Evolutionary conservation across 2,888 invertebrate genomes (phyloP).

Genomic region (Netelia melanura): DNA sequence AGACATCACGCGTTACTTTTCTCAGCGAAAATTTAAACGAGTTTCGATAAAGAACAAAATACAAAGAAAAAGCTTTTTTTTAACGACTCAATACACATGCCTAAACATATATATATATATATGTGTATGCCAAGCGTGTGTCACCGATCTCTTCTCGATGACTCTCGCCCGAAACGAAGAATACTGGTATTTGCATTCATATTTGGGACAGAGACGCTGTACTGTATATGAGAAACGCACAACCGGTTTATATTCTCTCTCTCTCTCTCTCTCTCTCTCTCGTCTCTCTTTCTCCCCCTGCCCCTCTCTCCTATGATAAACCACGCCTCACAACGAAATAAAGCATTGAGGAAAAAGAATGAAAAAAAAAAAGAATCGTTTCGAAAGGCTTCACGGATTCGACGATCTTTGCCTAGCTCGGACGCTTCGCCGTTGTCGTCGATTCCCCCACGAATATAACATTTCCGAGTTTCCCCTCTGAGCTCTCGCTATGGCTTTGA

Average conservation of each 20-base stretch:
- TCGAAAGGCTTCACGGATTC: slow-evolving; percentile 46
- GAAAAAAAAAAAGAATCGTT: slow-evolving; percentile 2
- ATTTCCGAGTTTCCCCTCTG: slow-evolving; percentile 44
- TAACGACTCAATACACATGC: background rate
- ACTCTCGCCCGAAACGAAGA: slow-evolving; percentile 39
- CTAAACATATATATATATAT: background rate
- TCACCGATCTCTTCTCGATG: slow-evolving; percentile 35
- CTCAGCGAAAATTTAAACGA: too few relatives aligned
- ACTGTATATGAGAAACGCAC: slow-evolving; percentile 6
- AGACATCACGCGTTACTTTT: background rate
- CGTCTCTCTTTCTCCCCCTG: slow-evolving; percentile 9
- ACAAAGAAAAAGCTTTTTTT: too few relatives aligned
- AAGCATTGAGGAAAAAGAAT: slow-evolving; percentile 32
- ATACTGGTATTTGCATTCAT: slow-evolving; percentile 71
- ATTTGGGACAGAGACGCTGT: slow-evolving; percentile 66
- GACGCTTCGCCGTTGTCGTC: slow-evolving; percentile 9
- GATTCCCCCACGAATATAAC: slow-evolving; percentile 55
- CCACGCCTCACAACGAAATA: slow-evolving; percentile 59
- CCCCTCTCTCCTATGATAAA: slow-evolving; percentile 37
- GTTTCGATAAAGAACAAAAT: too few relatives aligned
- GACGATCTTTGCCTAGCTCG: slow-evolving; percentile 33
- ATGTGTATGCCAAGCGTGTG: background rate
- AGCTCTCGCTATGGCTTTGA: background rate
- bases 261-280: slow-evolving; percentile 16
- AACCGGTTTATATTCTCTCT: slow-evolving; percentile 62